phyloP scores from a whole-genome alignment of 2,113 vertebrate genomes.

The Ophthalmolycus amberensis region DNA sequence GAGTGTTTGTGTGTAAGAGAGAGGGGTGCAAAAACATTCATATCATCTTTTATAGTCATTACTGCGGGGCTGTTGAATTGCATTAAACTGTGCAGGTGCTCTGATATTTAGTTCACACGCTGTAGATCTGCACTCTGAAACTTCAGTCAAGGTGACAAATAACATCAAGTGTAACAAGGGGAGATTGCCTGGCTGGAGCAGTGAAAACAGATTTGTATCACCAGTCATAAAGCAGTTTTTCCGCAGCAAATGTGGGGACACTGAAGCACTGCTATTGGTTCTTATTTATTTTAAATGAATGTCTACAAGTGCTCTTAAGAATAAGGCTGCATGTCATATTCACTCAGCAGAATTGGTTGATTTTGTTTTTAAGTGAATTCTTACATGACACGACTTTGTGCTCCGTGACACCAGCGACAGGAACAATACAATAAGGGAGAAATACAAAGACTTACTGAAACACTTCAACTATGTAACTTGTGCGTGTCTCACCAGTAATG shows the following conservation, averaged over 20 bases:
- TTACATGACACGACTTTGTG: not conserved
- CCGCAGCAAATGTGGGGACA: not conserved
- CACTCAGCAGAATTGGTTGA: not conserved
- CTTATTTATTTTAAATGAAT: not conserved
- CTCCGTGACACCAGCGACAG: not conserved
- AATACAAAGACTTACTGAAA: not conserved
- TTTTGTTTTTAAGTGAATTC: not conserved
- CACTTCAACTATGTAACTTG: not conserved
- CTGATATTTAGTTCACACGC: constrained; percentile 4
- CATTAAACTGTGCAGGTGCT: constrained; percentile 21
- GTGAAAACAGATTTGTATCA: constrained; percentile 39
- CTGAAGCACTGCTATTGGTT: not conserved
- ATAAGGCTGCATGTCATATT: not conserved
- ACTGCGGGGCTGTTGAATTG: constrained; percentile 8
- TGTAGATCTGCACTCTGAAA: constrained; percentile 19
- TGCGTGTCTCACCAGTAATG: constrained; percentile 85
- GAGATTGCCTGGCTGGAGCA: constrained; percentile 9
- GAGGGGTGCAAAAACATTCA: not conserved
- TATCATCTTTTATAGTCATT: constrained; percentile 19
- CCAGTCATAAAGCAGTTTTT: constrained; percentile 22
- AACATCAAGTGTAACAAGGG: constrained; percentile 33
- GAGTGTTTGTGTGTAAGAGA: not conserved
- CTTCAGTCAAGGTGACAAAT: constrained; percentile 45
- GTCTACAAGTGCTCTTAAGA: constrained; percentile 5
- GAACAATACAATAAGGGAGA: not conserved